phyloP scores from a whole-genome alignment of 2,113 vertebrate species.

The Mormoops blainvillei region DNA sequence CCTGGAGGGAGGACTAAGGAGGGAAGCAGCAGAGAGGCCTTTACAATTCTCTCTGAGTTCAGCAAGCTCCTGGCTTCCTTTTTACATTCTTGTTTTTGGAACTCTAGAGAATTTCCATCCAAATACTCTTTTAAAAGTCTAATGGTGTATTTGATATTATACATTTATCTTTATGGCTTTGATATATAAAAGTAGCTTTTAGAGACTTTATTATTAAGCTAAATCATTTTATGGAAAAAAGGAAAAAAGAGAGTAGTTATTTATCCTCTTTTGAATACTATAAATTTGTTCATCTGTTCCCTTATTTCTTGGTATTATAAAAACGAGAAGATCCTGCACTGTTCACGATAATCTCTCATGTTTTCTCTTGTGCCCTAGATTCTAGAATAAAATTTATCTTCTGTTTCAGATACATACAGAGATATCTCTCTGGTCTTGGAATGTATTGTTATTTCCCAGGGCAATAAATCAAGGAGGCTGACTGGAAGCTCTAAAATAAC shows the following conservation, averaged over 20 bases:
- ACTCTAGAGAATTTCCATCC: background rate
- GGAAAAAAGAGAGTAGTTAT: background rate
- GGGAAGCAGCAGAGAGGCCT: background rate
- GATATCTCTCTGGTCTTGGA: background rate
- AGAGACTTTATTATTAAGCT: background rate
- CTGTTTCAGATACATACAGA: slow-evolving; percentile 7
- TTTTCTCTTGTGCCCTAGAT: slow-evolving; percentile 26
- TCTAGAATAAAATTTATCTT: slow-evolving; percentile 31
- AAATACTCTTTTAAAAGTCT: background rate
- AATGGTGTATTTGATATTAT: slow-evolving; percentile 4
- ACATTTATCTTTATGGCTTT: background rate
- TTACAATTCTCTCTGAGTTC: background rate
- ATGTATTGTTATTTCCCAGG: slow-evolving; percentile 10
- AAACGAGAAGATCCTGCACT: background rate
- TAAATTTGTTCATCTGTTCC: background rate
- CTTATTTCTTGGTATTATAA: slow-evolving; percentile 4
- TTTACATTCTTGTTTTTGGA: background rate
- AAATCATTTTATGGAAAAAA: background rate
- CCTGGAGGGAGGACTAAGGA: background rate
- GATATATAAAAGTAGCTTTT: background rate
- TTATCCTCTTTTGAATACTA: background rate
- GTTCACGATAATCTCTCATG: background rate
- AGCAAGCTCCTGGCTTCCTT: background rate
- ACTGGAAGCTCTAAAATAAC: slow-evolving; percentile 38
- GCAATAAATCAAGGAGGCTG: slow-evolving; percentile 19